Conservation (phyloP, 2,888 invertebrate species). For the Ctenicera cuprea region DNA sequence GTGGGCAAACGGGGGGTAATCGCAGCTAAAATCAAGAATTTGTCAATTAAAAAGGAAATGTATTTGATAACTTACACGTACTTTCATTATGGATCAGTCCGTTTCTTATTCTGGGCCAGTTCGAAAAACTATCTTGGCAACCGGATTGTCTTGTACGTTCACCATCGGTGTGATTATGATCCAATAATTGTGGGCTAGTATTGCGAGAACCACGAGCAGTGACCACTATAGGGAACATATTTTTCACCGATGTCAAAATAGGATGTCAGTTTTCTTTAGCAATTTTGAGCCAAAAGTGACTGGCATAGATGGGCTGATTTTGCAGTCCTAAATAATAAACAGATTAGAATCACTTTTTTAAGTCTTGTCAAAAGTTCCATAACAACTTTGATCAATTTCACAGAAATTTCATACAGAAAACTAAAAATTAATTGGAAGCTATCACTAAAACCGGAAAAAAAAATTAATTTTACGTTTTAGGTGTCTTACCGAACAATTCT, state of each 20-base stretch:
- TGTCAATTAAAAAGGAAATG: neutral
- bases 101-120: neutral
- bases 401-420: no score
- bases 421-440: no score
- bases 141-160: neutral
- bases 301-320: conserved; percentile 29
- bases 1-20: conserved; percentile 14
- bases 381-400: no score
- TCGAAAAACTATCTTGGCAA: neutral
- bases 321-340: neutral
- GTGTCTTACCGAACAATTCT: neutral
- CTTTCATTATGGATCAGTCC: neutral
- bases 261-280: conserved; percentile 52
- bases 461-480: neutral
- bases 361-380: no score
- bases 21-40: neutral
- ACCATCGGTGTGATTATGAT: neutral
- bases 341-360: neutral
- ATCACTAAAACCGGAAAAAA: no score
- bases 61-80: conserved; percentile 11
- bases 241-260: conserved; percentile 49
- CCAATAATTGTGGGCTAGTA: conserved; percentile 47
- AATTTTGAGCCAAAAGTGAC: conserved; percentile 55
- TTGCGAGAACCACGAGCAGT: conserved; percentile 52
- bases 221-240: conserved; percentile 60